Evolutionary conservation across 1,140 invertebrate species (phyloP).

Genomic region (Drosophila subpulchrella): DNA sequence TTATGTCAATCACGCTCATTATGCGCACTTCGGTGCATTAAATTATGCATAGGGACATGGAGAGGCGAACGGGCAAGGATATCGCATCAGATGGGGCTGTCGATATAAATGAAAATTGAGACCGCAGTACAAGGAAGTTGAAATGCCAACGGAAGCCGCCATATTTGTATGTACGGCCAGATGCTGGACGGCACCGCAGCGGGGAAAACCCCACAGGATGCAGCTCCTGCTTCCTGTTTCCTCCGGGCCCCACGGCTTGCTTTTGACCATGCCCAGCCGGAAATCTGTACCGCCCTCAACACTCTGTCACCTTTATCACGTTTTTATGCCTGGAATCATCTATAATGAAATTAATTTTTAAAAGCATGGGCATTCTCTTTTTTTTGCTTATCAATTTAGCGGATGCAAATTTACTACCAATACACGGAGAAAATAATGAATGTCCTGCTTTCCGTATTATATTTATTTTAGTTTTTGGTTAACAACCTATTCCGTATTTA

Average conservation of each 20-base stretch:
- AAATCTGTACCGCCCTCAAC: slow-evolving; percentile 19
- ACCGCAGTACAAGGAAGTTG: slow-evolving; percentile 54
- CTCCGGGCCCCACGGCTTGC: slow-evolving; percentile 13
- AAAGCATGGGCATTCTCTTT: neutral
- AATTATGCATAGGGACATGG: slow-evolving; percentile 54
- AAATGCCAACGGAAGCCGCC: slow-evolving; percentile 64
- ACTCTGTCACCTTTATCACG: slow-evolving; percentile 27
- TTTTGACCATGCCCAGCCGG: slow-evolving; percentile 21
- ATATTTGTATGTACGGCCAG: slow-evolving; percentile 59
- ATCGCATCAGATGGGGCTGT: slow-evolving; percentile 24
- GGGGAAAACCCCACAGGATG: slow-evolving; percentile 33
- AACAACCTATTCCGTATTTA: too few species aligned
- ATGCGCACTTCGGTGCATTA: slow-evolving; percentile 79
- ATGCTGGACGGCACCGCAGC: slow-evolving; percentile 28
- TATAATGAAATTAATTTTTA: slow-evolving; percentile 8
- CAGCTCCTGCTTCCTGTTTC: slow-evolving; percentile 39
- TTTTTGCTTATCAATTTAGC: neutral
- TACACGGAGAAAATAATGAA: too few species aligned
- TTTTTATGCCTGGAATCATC: neutral
- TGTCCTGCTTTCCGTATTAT: too few species aligned
- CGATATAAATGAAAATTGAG: slow-evolving; percentile 63
- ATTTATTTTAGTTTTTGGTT: too few species aligned
- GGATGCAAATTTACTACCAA: too few species aligned
- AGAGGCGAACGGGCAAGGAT: slow-evolving; percentile 7
- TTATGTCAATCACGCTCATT: slow-evolving; percentile 82